These are phyloP conservation scores for Ursus arctos DNA, from an alignment of 2,113 vertebrate species.

Conservation along the genomic window DNA sequence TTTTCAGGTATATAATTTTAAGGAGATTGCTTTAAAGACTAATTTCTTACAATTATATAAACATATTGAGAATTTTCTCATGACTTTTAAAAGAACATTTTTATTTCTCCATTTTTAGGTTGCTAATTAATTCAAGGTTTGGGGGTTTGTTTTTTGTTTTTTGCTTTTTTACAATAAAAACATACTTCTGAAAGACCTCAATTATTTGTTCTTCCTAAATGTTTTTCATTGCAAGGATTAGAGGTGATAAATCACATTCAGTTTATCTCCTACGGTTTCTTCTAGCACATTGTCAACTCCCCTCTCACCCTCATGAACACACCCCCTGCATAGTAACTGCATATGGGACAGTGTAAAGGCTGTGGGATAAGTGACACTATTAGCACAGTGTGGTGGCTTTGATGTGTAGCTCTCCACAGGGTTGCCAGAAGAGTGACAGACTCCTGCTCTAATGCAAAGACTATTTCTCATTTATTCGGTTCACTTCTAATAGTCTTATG, in stretches of 20 bases:
- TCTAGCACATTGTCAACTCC: conserved; percentile 78
- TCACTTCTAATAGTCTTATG: conserved; percentile 79
- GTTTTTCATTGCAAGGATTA: conserved; percentile 71
- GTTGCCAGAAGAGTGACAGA: conserved; percentile 84
- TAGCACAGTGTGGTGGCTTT: conserved; percentile 84
- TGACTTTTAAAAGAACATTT: conserved; percentile 63
- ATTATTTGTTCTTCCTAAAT: conserved; percentile 73
- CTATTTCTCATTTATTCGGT: conserved; percentile 77
- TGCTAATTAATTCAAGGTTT: conserved; percentile 71
- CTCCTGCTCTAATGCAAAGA: conserved; percentile 80
- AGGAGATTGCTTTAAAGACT: conserved; percentile 35
- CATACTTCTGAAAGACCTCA: conserved; percentile 73
- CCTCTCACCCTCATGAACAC: conserved; percentile 62
- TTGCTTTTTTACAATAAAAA: conserved; percentile 45
- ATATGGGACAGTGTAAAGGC: conserved; percentile 79
- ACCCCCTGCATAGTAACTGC: conserved; percentile 68
- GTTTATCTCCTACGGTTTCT: conserved; percentile 80
- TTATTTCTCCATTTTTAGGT: conserved; percentile 66
- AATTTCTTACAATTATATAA: conserved; percentile 61
- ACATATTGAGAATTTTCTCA: conserved; percentile 59
- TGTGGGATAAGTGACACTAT: conserved; percentile 83
- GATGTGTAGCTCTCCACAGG: conserved; percentile 79
- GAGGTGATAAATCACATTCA: conserved; percentile 80
- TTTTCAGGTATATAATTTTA: conserved; percentile 50
- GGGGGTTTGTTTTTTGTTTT: background rate